Evolutionary conservation across 1,140 invertebrate species (phyloP), one percentile per base, ranked within the genome.

Genomic region (Schlechtendalia chinensis): DNA sequence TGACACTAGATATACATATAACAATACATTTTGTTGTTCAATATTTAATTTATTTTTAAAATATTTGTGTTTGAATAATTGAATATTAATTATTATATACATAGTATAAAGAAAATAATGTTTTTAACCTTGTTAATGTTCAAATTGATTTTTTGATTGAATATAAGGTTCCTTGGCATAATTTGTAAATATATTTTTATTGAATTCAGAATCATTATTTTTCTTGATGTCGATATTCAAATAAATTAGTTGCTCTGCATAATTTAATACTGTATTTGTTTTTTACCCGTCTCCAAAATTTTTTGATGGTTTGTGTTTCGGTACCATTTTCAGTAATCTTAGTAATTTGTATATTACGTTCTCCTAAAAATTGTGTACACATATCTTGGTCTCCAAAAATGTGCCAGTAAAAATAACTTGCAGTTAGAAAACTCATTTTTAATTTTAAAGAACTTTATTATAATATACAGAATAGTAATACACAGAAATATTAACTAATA

Each of bases 181-280:
- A 47, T 69, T 45, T 45, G 8, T 16, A 50, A 69, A 47, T 50
- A 50, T 69, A 50, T 47, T 17, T 27, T 50, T 47, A 50, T 47
- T 2, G 24, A 69, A 69, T 69, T 32, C 12, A 67, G 27, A 69
- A 47, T 69, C 39, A 12, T 0, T 12, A 12, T 19, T 69, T 14
- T 50, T 69, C 39, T 69, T 50, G n/a, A 50, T 50, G 39, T 27
- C 22, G 45, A 50, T 69, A 69, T 24, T 69, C 8, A 10, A 69
- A 69, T 5, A 69, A 24, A 6, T 69, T 17, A 50, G 45, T 24
- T 16, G 22, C 22, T 69, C 39, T 69, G n/a, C 39, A 24, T 69
- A n/a, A 69, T 69, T 69, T 69, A 11, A 50, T 69, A 1, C 14
- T 22, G 47, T 50, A 69, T 39, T 69, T 69, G 12, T 69, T 69